Evolutionary conservation across 2,797 vertebrate species (phyloP).

Genomic region (Nannoperca australis): DNA sequence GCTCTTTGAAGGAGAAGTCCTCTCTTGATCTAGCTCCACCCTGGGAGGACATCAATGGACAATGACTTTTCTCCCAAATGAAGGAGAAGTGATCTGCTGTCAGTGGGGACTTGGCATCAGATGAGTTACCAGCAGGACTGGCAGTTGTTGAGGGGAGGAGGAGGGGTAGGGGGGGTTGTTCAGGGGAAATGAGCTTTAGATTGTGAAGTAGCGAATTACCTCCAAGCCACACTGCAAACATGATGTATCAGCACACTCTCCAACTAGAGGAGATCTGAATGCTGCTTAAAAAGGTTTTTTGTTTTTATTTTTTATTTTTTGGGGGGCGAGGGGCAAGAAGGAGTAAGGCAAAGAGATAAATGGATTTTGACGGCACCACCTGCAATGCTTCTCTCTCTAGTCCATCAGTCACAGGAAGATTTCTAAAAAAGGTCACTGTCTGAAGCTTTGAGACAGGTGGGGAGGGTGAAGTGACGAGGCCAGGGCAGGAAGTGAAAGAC

Average conservation of each 20-base stretch:
- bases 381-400: conserved; percentile 59
- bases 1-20: conserved; percentile 52
- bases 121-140: conserved; percentile 68
- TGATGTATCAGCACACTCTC: conserved; percentile 53
- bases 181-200: conserved; percentile 68
- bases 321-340: neutral
- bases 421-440: conserved; percentile 75
- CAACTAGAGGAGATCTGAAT: conserved; percentile 41
- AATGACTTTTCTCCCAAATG: conserved; percentile 63
- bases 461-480: conserved; percentile 29
- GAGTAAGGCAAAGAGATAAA: conserved; percentile 57
- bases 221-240: conserved; percentile 64
- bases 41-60: conserved; percentile 68
- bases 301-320: conserved; percentile 44
- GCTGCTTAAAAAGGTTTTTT: conserved; percentile 35
- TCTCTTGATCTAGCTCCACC: conserved; percentile 54
- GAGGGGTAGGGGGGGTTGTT: conserved; percentile 10
- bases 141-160: conserved; percentile 63
- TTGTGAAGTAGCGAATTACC: conserved; percentile 76
- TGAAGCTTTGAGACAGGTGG: conserved; percentile 38
- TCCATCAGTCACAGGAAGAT: conserved; percentile 63
- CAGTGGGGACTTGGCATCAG: conserved; percentile 66
- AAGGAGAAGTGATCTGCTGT: conserved; percentile 65
- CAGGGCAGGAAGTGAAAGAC: conserved; percentile 4
- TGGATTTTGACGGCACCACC: conserved; percentile 73